Percentiles rank a stretch among this genome's conserved stretches.
Evolutionary conservation across 2,797 vertebrate species (phyloP).

Genomic region (Scolopax rusticola): DNA sequence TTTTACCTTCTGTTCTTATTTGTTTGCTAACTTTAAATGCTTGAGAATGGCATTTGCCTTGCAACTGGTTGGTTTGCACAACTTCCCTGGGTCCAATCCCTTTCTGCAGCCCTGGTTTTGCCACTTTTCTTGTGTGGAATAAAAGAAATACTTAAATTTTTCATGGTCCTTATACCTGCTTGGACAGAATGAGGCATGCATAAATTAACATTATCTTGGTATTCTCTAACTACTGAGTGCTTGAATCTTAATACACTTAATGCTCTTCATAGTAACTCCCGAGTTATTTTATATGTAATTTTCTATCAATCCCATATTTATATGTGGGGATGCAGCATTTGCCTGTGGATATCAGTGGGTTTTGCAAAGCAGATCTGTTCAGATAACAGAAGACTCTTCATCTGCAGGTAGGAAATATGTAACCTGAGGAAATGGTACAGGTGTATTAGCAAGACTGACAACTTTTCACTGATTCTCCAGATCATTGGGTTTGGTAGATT

Average conservation of each 20-base stretch:
- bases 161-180: background rate
- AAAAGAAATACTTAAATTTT: background rate
- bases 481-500: background rate
- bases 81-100: background rate
- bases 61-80: background rate
- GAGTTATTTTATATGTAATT: background rate
- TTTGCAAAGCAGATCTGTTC: background rate
- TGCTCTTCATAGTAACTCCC: background rate
- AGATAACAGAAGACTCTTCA: background rate
- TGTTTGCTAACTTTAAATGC: background rate
- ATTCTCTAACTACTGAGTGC: background rate
- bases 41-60: background rate
- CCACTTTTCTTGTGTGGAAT: background rate
- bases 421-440: background rate
- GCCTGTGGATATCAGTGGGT: background rate
- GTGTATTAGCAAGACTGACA: background rate
- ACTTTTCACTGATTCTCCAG: background rate
- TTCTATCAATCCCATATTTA: background rate
- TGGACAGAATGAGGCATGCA: background rate
- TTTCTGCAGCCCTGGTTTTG: background rate
- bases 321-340: background rate
- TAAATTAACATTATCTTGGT: background rate
- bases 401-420: background rate
- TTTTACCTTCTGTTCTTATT: background rate
- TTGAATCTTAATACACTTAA: background rate